Percentiles rank a stretch among this genome's conserved stretches.
Conservation (phyloP, 1,140 invertebrate species). For the Drosophila littoralis region DNA sequence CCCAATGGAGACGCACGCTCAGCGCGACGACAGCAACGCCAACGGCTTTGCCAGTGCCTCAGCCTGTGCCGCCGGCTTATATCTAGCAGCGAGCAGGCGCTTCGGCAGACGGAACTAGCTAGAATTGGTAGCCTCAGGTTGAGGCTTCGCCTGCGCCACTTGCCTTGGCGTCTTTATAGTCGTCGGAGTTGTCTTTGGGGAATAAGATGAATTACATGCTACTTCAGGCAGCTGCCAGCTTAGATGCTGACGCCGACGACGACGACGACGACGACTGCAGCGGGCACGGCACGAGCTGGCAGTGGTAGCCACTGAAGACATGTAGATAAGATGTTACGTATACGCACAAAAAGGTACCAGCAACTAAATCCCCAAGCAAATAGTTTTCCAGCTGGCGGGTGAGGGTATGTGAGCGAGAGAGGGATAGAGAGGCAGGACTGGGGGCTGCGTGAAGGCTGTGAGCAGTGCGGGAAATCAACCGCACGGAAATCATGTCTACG, state of each 20-base stretch:
- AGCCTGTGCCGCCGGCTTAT: not conserved
- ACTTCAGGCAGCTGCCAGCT: constrained; percentile 60
- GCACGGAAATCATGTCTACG: constrained; percentile 83
- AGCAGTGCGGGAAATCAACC: constrained; percentile 65
- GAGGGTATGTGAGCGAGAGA: not conserved
- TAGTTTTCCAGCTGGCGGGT: constrained; percentile 57
- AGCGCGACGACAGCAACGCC: constrained; percentile 73
- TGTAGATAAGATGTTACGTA: constrained; percentile 65
- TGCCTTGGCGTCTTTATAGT: constrained; percentile 23
- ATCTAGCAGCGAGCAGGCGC: not conserved
- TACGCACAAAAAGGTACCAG: constrained; percentile 67
- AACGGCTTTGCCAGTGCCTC: constrained; percentile 21
- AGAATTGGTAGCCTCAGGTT: not conserved
- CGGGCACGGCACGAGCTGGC: constrained; percentile 8
- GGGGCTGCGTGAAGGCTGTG: not conserved
- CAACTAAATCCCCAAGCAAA: constrained; percentile 78
- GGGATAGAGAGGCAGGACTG: not conserved
- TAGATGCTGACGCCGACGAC: constrained; percentile 17
- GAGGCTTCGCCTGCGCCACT: not conserved
- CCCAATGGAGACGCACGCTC: constrained; percentile 72
- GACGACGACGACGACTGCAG: constrained; percentile 20
- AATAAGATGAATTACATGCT: constrained; percentile 83
- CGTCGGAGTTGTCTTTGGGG: constrained; percentile 65
- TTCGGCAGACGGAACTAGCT: not conserved
- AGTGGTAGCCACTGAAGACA: constrained; percentile 47